phyloP scores from a whole-genome alignment of 2,888 invertebrate species.

The Cataglyphis cursor region DNA sequence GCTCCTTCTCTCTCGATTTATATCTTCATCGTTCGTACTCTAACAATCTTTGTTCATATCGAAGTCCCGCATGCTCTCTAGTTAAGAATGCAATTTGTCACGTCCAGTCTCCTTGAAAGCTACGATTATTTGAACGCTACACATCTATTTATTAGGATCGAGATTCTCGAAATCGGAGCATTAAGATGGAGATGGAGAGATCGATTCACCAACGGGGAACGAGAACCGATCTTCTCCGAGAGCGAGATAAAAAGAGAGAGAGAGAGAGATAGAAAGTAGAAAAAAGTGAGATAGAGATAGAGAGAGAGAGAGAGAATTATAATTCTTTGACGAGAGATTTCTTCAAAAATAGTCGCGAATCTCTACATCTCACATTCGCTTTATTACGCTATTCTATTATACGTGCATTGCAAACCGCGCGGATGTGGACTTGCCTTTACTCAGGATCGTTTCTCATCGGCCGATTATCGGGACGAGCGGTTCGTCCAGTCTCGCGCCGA shows the following conservation, averaged over 20 bases:
- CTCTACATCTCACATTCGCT: slow-evolving; percentile 16
- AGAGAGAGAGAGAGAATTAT: slow-evolving; percentile 13
- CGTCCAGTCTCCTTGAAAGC: slow-evolving; percentile 48
- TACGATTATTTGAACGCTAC: slow-evolving; percentile 44
- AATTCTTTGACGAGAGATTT: slow-evolving; percentile 31
- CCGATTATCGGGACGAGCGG: slow-evolving; percentile 38
- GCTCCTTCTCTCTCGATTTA: not conserved
- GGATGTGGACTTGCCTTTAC: slow-evolving; percentile 48
- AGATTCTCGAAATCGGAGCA: slow-evolving; percentile 34
- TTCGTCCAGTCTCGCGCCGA: slow-evolving; percentile 43
- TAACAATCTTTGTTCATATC: slow-evolving; percentile 30
- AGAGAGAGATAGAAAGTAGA: not conserved
- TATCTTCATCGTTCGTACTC: slow-evolving; percentile 45
- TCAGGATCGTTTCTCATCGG: slow-evolving; percentile 20
- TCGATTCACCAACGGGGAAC: slow-evolving; percentile 50
- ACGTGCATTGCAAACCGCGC: slow-evolving; percentile 47
- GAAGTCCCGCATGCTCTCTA: slow-evolving; percentile 21
- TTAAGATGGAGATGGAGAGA: slow-evolving; percentile 36
- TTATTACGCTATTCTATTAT: slow-evolving; percentile 23
- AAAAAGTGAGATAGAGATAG: slow-evolving; percentile 23
- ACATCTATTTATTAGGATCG: slow-evolving; percentile 37
- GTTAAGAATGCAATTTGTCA: slow-evolving; percentile 33
- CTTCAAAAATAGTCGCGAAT: slow-evolving; percentile 34
- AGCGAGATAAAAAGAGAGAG: slow-evolving; percentile 15
- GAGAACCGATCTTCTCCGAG: slow-evolving; percentile 51